Conservation (phyloP, 2,797 vertebrate genomes). For the Muscicapa striata region DNA sequence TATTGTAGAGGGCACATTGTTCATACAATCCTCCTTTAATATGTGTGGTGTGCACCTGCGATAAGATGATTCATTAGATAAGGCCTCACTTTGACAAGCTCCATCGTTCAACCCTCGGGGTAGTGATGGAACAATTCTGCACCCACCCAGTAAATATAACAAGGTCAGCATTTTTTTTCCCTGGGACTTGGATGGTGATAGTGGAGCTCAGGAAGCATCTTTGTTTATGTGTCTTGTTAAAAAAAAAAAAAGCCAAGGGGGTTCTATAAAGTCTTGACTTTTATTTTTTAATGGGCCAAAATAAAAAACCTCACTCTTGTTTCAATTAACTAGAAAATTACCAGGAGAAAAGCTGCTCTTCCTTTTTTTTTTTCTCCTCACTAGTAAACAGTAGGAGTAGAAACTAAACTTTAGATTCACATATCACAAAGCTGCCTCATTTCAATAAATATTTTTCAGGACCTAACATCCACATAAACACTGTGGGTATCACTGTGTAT, state of each 20-base stretch:
- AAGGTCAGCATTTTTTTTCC: slow-evolving; percentile 95
- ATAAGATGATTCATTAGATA: slow-evolving; percentile 99
- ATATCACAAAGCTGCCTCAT: background rate
- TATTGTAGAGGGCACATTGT: slow-evolving; percentile 91
- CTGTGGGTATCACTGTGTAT: background rate
- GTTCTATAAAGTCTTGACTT: background rate
- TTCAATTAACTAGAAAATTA: slow-evolving; percentile 8
- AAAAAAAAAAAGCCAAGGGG: background rate
- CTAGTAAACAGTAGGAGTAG: background rate
- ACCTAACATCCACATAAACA: background rate
- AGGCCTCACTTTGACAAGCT: slow-evolving; percentile 93
- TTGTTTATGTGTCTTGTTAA: slow-evolving; percentile 78
- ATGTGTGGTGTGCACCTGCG: slow-evolving; percentile 94
- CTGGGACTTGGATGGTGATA: slow-evolving; percentile 64
- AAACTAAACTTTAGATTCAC: background rate
- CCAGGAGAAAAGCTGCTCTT: background rate
- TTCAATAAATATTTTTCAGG: background rate
- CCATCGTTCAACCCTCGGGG: slow-evolving; percentile 97
- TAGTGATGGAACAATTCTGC: slow-evolving; percentile 98
- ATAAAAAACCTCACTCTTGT: background rate
- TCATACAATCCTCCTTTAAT: slow-evolving; percentile 94
- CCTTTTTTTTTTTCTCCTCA: background rate
- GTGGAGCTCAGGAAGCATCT: slow-evolving; percentile 78
- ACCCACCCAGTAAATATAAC: slow-evolving; percentile 95
- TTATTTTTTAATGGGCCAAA: slow-evolving; percentile 11